Conservation (phyloP, 1,140 invertebrate genomes). For the Hypsibius dujardini region DNA sequence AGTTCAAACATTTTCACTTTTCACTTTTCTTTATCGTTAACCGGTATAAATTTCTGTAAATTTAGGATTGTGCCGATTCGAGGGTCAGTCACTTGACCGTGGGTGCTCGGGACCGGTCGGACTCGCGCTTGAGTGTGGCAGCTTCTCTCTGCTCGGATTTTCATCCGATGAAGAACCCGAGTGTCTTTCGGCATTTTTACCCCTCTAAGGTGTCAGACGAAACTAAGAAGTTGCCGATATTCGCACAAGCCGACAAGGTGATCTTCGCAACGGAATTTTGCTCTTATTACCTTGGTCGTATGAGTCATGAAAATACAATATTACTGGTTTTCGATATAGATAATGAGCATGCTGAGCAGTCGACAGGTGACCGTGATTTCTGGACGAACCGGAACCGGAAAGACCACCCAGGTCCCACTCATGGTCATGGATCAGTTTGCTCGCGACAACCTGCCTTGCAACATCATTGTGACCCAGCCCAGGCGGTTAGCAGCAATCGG, state of each 20-base stretch:
- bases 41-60: neutral
- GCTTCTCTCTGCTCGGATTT: neutral
- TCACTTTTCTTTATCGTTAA: neutral
- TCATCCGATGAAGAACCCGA: neutral
- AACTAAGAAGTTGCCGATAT: neutral
- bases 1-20: neutral
- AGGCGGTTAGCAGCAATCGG: constrained; percentile 63
- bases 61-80: neutral
- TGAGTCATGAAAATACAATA: neutral
- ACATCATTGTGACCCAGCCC: constrained; percentile 72
- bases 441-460: constrained; percentile 42
- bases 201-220: neutral
- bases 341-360: neutral
- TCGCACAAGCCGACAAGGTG: neutral
- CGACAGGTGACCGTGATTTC: constrained; percentile 2
- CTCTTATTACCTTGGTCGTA: neutral
- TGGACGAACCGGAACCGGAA: constrained; percentile 31
- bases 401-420: constrained; percentile 69
- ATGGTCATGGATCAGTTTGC: constrained; percentile 59
- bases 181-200: constrained; percentile 3
- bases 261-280: neutral
- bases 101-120: neutral
- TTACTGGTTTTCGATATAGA: neutral
- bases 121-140: neutral
- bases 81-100: neutral